A percentile compares a stretch with the other conserved stretches of the same genome.
Conservation (phyloP, 2,113 vertebrate genomes). For the Dunckerocampus dactyliophorus region DNA sequence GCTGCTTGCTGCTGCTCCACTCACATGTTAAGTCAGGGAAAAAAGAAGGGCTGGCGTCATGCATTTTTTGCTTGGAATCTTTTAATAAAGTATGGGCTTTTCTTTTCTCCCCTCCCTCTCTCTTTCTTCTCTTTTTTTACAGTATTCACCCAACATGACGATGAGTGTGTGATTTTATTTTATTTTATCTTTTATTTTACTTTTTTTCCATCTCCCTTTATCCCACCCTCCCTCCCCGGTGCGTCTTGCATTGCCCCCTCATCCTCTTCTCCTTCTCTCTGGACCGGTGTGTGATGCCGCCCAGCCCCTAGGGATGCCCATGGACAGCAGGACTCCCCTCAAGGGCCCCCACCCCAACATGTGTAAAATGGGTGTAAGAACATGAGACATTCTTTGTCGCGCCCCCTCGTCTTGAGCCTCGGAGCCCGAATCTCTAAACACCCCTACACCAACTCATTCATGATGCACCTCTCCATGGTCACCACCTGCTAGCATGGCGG, state of each 20-base stretch:
- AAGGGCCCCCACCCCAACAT: slow-evolving; percentile 58
- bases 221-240: slow-evolving; percentile 23
- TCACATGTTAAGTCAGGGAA: background rate
- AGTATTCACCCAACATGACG: slow-evolving; percentile 93
- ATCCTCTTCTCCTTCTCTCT: slow-evolving; percentile 29
- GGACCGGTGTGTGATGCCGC: slow-evolving; percentile 56
- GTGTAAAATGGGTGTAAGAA: slow-evolving; percentile 65
- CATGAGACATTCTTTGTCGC: slow-evolving; percentile 50
- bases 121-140: slow-evolving; percentile 64
- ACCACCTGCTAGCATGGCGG: too few relatives aligned
- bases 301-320: slow-evolving; percentile 63
- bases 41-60: slow-evolving; percentile 19
- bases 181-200: slow-evolving; percentile 18
- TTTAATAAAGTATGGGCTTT: slow-evolving; percentile 39
- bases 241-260: slow-evolving; percentile 70
- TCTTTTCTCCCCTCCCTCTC: slow-evolving; percentile 45
- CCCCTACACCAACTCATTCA: slow-evolving; percentile 11
- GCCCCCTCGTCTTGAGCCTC: slow-evolving; percentile 26
- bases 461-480: slow-evolving; percentile 40
- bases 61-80: slow-evolving; percentile 20
- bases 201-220: slow-evolving; percentile 24
- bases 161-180: slow-evolving; percentile 84
- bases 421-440: slow-evolving; percentile 24
- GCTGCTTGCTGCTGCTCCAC: slow-evolving; percentile 49
- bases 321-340: slow-evolving; percentile 62